These are phyloP conservation scores for Pampus argenteus DNA, from an alignment of 2,797 vertebrate species.

Conservation along the genomic window DNA sequence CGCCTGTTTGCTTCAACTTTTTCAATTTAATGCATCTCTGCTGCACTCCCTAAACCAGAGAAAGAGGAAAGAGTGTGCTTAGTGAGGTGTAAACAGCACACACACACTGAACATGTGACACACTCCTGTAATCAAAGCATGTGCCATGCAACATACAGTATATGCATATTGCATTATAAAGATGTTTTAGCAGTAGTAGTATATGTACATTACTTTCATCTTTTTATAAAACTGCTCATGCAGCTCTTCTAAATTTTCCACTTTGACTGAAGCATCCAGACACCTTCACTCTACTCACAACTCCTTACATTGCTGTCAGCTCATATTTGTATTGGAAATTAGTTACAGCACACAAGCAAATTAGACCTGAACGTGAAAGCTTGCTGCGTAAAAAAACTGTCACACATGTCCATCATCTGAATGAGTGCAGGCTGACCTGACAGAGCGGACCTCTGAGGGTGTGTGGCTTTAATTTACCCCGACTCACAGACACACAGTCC, in stretches of 20 bases:
- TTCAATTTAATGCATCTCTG: not conserved
- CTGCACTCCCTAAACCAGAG: not conserved
- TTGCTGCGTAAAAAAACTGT: not conserved
- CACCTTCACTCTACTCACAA: not conserved
- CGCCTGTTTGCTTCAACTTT: conserved; percentile 13
- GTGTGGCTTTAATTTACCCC: conserved; percentile 12
- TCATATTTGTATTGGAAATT: not conserved
- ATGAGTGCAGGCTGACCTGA: conserved; percentile 2
- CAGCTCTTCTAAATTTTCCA: too few relatives aligned
- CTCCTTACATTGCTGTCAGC: not conserved
- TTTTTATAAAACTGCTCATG: too few relatives aligned
- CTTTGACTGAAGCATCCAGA: too few relatives aligned
- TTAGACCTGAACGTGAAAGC: not conserved
- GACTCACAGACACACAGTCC: conserved; percentile 5
- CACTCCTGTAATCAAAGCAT: not conserved
- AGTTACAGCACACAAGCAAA: not conserved
- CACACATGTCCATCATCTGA: conserved; percentile 22
- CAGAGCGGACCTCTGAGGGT: conserved; percentile 3
- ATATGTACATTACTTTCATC: too few relatives aligned
- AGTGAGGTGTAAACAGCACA: not conserved
- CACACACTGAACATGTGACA: not conserved
- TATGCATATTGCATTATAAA: too few relatives aligned
- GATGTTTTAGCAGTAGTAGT: too few relatives aligned
- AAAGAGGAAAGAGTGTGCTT: not conserved
- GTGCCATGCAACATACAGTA: not conserved